Conservation (phyloP, 2,888 invertebrate genomes). For the Limnephilus lunatus region DNA sequence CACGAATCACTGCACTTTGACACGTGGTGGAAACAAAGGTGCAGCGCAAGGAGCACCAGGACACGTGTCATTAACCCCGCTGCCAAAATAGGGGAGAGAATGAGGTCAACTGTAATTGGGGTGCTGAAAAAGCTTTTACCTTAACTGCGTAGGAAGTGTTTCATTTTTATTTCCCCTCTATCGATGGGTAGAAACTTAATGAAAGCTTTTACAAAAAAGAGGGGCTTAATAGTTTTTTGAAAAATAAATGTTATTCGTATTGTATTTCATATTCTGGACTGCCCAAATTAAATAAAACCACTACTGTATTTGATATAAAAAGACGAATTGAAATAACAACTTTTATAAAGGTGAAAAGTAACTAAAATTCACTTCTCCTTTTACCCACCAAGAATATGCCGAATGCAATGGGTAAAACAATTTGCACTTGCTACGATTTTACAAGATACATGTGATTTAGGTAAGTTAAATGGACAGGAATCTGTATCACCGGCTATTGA, state of each 20-base stretch:
- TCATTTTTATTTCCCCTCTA: not conserved
- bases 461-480: not conserved
- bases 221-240: not conserved
- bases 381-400: not conserved
- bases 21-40: slow-evolving; percentile 34
- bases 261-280: not conserved
- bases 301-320: no score
- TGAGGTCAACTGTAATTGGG: slow-evolving; percentile 12
- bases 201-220: not conserved
- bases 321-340: no score
- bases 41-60: not conserved
- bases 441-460: not conserved
- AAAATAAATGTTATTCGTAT: not conserved
- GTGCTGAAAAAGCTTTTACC: not conserved
- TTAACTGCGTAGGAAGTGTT: not conserved
- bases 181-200: not conserved
- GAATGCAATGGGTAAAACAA: not conserved
- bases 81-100: slow-evolving; percentile 17
- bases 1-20: slow-evolving; percentile 41
- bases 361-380: not conserved
- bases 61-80: slow-evolving; percentile 21
- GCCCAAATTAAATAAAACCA: no score
- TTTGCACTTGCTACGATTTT: not conserved
- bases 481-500: not conserved
- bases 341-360: not conserved